Percentiles rank a stretch among this genome's conserved stretches.
phyloP scores from a whole-genome alignment of 64 coral and sea anemone species.

The Montipora foliosa region DNA sequence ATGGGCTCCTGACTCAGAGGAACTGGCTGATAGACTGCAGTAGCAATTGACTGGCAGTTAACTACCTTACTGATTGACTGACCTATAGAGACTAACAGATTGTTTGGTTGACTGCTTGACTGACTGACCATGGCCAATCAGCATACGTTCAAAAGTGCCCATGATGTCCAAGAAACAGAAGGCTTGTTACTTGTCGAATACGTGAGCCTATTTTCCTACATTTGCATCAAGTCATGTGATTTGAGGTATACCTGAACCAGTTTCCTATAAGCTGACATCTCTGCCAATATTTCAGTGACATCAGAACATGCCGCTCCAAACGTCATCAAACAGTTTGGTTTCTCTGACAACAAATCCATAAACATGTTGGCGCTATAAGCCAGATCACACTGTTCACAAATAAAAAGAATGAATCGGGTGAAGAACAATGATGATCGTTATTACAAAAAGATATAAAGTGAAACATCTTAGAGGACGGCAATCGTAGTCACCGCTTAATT shows the following conservation, averaged over 20 bases:
- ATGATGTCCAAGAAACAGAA: too few relatives aligned
- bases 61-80: neutral
- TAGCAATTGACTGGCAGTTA: neutral
- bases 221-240: neutral
- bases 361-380: conserved; percentile 90
- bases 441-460: too few relatives aligned
- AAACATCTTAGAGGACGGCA: too few relatives aligned
- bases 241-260: conserved; percentile 65
- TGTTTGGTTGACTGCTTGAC: neutral
- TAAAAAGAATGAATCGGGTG: neutral
- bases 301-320: conserved; percentile 91
- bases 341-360: conserved; percentile 77
- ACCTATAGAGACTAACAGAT: neutral
- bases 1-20: neutral
- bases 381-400: conserved; percentile 76
- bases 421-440: too few relatives aligned
- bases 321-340: conserved; percentile 44
- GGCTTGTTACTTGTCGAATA: too few relatives aligned
- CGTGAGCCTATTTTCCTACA: neutral
- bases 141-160: too few relatives aligned
- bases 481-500: too few relatives aligned
- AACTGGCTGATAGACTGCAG: neutral
- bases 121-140: too few relatives aligned
- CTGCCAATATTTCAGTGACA: conserved; percentile 84
- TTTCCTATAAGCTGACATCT: conserved; percentile 82